A percentile compares a stretch with the other conserved stretches of the same genome.
Conservation (phyloP, 2,888 invertebrate species). For the Dromius quadrimaculatus region DNA sequence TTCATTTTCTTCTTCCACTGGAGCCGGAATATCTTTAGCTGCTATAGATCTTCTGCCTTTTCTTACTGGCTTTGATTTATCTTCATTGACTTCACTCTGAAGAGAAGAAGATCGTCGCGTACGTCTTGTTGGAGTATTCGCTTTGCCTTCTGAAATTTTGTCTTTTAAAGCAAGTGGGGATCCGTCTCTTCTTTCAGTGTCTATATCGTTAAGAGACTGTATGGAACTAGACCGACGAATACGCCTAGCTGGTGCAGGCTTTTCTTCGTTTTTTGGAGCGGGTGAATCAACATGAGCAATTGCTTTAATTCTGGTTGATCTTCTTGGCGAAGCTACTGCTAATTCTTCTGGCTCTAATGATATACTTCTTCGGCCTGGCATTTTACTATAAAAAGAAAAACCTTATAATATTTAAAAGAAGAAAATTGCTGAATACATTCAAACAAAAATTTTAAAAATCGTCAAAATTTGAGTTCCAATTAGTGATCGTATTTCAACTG, state of each 20-base stretch:
- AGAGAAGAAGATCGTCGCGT: conserved; percentile 16
- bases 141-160: conserved; percentile 6
- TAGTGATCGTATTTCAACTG: too few species aligned
- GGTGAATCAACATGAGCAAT: conserved; percentile 26
- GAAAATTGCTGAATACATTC: too few species aligned
- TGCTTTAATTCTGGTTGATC: conserved; percentile 27
- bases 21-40: conserved; percentile 9
- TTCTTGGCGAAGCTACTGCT: conserved; percentile 25
- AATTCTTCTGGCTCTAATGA: conserved; percentile 43
- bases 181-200: conserved; percentile 14
- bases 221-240: conserved; percentile 30
- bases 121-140: conserved; percentile 9
- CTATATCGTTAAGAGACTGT: conserved; percentile 22
- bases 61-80: conserved; percentile 1
- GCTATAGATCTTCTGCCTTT: conserved; percentile 3
- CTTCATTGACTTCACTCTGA: background rate
- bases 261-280: conserved; percentile 9
- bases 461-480: too few species aligned
- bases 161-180: conserved; percentile 3
- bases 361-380: conserved; percentile 41
- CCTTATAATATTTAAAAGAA: background rate
- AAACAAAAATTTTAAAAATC: too few species aligned
- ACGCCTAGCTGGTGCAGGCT: conserved; percentile 8
- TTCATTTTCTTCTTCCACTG: conserved; percentile 43
- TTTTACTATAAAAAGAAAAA: conserved; percentile 22